These are phyloP conservation scores for Hydrochoerus hydrochaeris DNA, from an alignment of 2,113 vertebrate species.

Conservation along the genomic window DNA sequence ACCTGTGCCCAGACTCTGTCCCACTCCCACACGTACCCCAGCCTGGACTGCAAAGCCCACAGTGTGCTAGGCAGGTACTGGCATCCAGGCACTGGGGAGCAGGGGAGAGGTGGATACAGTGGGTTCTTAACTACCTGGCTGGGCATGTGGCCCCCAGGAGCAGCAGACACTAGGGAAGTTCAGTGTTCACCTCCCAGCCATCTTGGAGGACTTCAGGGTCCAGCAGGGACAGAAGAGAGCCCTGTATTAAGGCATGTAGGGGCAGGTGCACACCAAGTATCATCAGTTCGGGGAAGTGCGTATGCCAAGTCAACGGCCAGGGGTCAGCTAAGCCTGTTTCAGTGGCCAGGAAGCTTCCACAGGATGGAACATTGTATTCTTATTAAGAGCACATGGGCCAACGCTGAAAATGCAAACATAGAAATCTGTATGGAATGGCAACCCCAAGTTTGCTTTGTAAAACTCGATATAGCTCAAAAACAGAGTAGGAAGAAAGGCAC, in stretches of 20 bases:
- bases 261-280: fast-evolving
- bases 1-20: background rate
- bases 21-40: fast-evolving
- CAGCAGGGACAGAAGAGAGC: background rate
- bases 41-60: too few species aligned
- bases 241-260: fast-evolving
- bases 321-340: fast-evolving
- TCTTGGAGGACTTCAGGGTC: fast-evolving
- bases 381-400: background rate
- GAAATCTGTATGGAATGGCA: background rate
- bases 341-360: background rate
- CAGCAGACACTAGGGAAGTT: background rate
- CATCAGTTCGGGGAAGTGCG: fast-evolving
- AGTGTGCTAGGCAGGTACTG: too few species aligned
- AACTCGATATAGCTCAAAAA: too few species aligned
- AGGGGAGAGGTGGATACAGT: background rate
- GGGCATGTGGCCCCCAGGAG: background rate
- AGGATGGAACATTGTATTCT: fast-evolving
- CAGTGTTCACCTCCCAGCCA: too few species aligned
- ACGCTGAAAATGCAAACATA: too few species aligned
- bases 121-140: background rate
- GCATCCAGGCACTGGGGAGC: background rate
- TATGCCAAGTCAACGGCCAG: background rate
- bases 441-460: background rate
- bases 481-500: background rate